Conservation (phyloP, 1,140 invertebrate species). For the Macrobrachium nipponense region DNA sequence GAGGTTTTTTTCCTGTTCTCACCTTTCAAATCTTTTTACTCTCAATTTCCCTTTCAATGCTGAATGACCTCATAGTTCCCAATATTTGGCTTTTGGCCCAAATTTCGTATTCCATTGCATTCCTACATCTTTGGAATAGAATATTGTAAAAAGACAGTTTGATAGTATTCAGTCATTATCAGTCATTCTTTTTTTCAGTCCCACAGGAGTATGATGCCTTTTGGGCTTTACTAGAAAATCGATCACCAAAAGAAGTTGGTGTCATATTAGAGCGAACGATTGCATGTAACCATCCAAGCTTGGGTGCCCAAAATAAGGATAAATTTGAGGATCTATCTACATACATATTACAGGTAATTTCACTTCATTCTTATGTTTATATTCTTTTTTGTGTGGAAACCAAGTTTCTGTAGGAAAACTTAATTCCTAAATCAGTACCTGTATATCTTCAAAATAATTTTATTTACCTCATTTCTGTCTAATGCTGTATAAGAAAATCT, state of each 20-base stretch:
- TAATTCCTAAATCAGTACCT: neutral
- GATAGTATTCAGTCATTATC: neutral
- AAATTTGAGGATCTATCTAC: slow-evolving; percentile 80
- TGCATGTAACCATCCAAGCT: slow-evolving; percentile 85
- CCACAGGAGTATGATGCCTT: slow-evolving; percentile 78
- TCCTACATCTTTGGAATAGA: too few relatives aligned
- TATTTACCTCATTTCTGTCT: too few relatives aligned
- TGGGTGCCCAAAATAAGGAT: slow-evolving; percentile 81
- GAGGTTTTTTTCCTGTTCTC: too few relatives aligned
- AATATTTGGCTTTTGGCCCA: too few relatives aligned
- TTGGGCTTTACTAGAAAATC: slow-evolving; percentile 74
- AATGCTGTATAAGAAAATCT: too few relatives aligned
- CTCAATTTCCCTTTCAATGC: too few relatives aligned
- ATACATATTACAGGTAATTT: slow-evolving; percentile 76
- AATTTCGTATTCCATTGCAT: too few relatives aligned
- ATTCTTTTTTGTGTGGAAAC: neutral
- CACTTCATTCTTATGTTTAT: slow-evolving; percentile 1
- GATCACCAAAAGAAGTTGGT: slow-evolving; percentile 75
- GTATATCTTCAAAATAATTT: too few relatives aligned
- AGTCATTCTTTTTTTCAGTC: slow-evolving; percentile 68
- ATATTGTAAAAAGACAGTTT: neutral
- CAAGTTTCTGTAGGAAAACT: neutral
- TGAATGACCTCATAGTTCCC: too few relatives aligned
- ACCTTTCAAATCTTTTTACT: too few relatives aligned
- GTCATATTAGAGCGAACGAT: slow-evolving; percentile 84